Evolutionary conservation across 2,888 invertebrate species (phyloP).

Genomic region (Steinernema scapterisci): DNA sequence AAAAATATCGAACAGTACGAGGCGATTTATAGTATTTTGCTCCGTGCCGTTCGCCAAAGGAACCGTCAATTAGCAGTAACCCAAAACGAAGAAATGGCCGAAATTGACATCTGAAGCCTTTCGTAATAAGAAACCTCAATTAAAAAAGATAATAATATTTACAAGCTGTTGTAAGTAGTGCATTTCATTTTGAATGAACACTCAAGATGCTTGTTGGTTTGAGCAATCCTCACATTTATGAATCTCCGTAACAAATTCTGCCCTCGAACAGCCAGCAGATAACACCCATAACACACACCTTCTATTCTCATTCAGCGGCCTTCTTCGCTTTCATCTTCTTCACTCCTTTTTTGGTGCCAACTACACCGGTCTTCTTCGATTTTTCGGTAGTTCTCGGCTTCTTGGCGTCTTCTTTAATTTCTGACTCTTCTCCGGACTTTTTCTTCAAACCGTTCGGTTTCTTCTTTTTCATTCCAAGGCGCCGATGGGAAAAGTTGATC

Average conservation of each 20-base stretch:
- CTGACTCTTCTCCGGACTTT: too few species aligned
- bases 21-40: slow-evolving; percentile 48
- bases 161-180: neutral
- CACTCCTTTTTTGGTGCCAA: slow-evolving; percentile 10
- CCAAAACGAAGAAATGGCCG: slow-evolving; percentile 17
- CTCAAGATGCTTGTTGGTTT: too few species aligned
- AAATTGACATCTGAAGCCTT: neutral
- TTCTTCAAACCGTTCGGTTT: slow-evolving; percentile 4
- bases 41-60: slow-evolving; percentile 45
- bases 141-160: too few species aligned
- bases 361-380: neutral
- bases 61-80: neutral
- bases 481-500: slow-evolving; percentile 36
- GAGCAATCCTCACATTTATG: too few species aligned
- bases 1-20: slow-evolving; percentile 48
- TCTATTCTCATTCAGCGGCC: too few species aligned
- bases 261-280: too few species aligned
- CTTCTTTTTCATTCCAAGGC: neutral
- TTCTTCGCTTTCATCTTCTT: slow-evolving; percentile 38
- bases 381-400: neutral
- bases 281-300: too few species aligned
- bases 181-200: neutral
- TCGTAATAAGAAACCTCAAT: neutral
- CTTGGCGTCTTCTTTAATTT: too few species aligned
- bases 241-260: too few species aligned